Base-by-base conservation (phyloP, 2,888 invertebrate genomes). In the Epirrhoe alternata region DNA sequence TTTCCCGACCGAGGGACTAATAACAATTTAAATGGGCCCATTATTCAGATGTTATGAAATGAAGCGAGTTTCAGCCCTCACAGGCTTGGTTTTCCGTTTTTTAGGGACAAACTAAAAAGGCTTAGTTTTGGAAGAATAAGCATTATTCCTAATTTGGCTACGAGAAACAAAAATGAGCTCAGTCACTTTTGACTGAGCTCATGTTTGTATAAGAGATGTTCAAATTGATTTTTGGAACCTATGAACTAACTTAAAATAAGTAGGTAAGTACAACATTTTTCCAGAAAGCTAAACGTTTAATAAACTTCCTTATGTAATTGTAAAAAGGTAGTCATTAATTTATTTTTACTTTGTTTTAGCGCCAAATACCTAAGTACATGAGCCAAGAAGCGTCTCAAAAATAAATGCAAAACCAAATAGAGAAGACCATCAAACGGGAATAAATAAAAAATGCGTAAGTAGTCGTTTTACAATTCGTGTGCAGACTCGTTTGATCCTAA, bases 401-500 rank as follows among this genome's bases (percentile, higher is more conserved):
- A 31, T 35, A 12, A 14, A 38, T 8, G 31, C 6, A 60, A 64
- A 57, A 52, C 55, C 4, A 55, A 56, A 60, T 45, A 51, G 17
- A 60, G 35, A 51, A 45, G 30, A 31, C 12, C 33, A 17, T 35
- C 24, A 59, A 51, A 38, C 55, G 53, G 42, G 56, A 31, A 69
- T 65, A 55, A 68, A 55, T 45, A 52, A 16, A 38, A 57, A 38
- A 42, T 24, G 47, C 17, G 54, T 24, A 61, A 31, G 51, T 59
- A 74, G 76, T 72, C 69, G 76, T 75, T 82, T 81, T 77, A 79
- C 82, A 85, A 87, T 83, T 79, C 61, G 80, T 82, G 77, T 77
- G 82, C 78, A 81, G 82, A 77, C 75, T 81, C 77, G 82, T 83
- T 82, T 79, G 77, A 77, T 80, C 77, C 81, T 81, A 80, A 82